phyloP scores from a whole-genome alignment of 2,888 invertebrate genomes.

The Tyria jacobaeae region DNA sequence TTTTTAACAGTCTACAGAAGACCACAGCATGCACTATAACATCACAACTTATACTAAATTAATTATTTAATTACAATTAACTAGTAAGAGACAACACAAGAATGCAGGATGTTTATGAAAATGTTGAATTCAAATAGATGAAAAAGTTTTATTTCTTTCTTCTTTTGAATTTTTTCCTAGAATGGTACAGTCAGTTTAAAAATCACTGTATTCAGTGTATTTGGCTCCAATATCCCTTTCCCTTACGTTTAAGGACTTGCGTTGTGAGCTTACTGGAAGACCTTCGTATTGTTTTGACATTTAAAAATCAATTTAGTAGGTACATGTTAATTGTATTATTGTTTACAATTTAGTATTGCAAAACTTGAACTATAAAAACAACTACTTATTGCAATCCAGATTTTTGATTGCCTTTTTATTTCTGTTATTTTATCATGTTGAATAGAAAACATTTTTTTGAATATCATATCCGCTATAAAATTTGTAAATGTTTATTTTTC shows the following conservation, averaged over 20 bases:
- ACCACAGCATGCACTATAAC: too few relatives aligned
- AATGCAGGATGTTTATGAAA: too few relatives aligned
- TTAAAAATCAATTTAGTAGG: slow-evolving; percentile 54
- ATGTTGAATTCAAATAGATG: too few relatives aligned
- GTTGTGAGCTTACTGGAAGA: slow-evolving; percentile 59
- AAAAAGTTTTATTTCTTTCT: too few relatives aligned
- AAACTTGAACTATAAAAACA: slow-evolving; percentile 13
- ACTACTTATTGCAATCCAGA: slow-evolving; percentile 24
- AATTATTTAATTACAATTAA: too few relatives aligned
- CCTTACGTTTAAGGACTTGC: slow-evolving; percentile 54
- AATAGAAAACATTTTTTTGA: not conserved
- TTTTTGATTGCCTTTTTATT: slow-evolving; percentile 1
- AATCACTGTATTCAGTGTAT: slow-evolving; percentile 31
- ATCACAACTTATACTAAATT: too few relatives aligned
- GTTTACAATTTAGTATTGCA: slow-evolving; percentile 8
- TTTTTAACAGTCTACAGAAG: too few relatives aligned
- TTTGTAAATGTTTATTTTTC: not conserved
- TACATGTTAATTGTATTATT: slow-evolving; percentile 26
- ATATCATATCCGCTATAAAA: not conserved
- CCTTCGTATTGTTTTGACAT: slow-evolving; percentile 53
- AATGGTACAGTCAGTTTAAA: slow-evolving; percentile 35
- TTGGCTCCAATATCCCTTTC: slow-evolving; percentile 25
- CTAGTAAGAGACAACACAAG: too few relatives aligned
- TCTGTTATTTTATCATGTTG: not conserved
- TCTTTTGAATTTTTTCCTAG: slow-evolving; percentile 15